Base-by-base conservation (phyloP, 2,797 vertebrate species). In the Tokudaia muenninki region DNA sequence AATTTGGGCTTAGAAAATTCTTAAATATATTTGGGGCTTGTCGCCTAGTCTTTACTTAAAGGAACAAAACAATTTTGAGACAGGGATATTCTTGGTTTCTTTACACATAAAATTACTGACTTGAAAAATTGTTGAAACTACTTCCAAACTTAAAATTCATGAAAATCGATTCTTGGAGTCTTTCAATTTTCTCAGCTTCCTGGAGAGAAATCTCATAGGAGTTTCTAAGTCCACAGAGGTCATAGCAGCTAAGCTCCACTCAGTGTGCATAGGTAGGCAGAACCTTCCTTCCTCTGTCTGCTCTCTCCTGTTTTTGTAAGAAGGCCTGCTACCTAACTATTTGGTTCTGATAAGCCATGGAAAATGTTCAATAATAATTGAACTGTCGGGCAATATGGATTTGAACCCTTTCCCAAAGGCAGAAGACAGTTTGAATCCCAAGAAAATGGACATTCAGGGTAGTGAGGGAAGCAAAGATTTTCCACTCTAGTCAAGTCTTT, bases 121-220 rank as follows among this genome's bases (percentile, higher is more conserved):
- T 79, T 82, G 84, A 77, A 91, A 89, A 59, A 75, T 65, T 79
- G 47, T 79, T 80, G 57, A 90, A 91, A 80, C n/a, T 67, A 24
- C 52, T 87, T 96, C 65, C 74, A 92, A 74, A 91, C 52, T 92
- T 87, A 87, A 95, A 91, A 92, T 95, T 95, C 22, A n/a, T 87
- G 14, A 95, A 82, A 94, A 44, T 67, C 47, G 4, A 52, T 94
- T 91, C 31, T 44, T 24, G 74, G n/a, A 74, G 47, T 92, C 12
- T 77, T 92, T 41, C 37, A 37, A 83, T 47, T 67, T 84, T 86
- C 5, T 87, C 17, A 31, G 50, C 31, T 89, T 17, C 74, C 57
- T 22, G 89, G 47, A 89, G n/a, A 82, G 52, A 89, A 74, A 82
- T 70, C 55, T 79, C n/a, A 17, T 5, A 16, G 52, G 37, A 63